Evolutionary conservation across 2,113 vertebrate species (phyloP).

Genomic region (Pedionomus torquatus): DNA sequence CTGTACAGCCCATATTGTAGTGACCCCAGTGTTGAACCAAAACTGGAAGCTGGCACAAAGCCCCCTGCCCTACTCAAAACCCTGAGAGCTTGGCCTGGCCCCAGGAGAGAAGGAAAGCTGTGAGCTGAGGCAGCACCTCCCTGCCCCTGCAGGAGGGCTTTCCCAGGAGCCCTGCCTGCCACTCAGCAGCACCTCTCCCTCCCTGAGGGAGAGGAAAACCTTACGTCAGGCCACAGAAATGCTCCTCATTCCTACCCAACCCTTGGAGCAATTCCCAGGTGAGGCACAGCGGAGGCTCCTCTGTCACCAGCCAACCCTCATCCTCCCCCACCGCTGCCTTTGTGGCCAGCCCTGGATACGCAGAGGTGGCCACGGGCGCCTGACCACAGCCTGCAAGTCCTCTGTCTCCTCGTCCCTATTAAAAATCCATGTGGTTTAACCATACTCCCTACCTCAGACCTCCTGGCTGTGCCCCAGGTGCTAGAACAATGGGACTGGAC

Average conservation of each 20-base stretch:
- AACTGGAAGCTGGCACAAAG: not conserved
- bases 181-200: conserved; percentile 1
- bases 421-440: not conserved
- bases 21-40: not conserved
- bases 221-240: conserved; percentile 56
- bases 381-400: rapidly evolving
- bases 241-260: conserved; percentile 33
- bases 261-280: conserved; percentile 58
- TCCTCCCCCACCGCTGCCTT: rapidly evolving
- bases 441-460: not conserved
- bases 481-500: not conserved
- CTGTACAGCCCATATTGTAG: not conserved
- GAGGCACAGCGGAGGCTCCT: not conserved
- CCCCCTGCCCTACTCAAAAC: not conserved
- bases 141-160: not conserved
- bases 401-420: not conserved
- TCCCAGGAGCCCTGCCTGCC: not conserved
- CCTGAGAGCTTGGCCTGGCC: not conserved
- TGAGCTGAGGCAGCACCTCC: not conserved
- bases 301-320: not conserved
- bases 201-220: conserved; percentile 16
- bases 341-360: not conserved
- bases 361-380: not conserved
- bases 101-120: not conserved
- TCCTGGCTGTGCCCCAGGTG: rapidly evolving